Evolutionary conservation across 2,888 invertebrate genomes (phyloP).

Genomic region (Eilema caniola): DNA sequence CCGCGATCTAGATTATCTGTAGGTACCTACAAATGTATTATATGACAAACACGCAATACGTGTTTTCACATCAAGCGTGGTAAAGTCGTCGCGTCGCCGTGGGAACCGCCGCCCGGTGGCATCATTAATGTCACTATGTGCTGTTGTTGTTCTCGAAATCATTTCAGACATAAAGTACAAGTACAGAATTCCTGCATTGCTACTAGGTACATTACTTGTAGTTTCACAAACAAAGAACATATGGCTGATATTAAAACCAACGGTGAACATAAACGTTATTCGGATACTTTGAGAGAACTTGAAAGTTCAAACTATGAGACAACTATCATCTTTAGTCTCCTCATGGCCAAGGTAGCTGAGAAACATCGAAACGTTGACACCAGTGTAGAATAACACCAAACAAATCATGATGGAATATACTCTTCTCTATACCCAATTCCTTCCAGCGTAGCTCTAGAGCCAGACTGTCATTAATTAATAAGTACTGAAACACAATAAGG

Average conservation of each 20-base stretch:
- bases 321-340: no score
- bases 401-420: neutral
- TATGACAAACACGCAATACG: slow-evolving; percentile 32
- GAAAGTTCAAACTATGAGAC: no score
- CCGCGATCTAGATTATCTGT: slow-evolving; percentile 50
- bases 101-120: slow-evolving; percentile 8
- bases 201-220: neutral
- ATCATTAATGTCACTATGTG: slow-evolving; percentile 11
- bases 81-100: neutral
- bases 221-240: neutral
- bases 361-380: neutral
- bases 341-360: neutral
- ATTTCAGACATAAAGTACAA: slow-evolving; percentile 5
- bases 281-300: no score
- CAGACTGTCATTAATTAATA: neutral
- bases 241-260: neutral
- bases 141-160: slow-evolving; percentile 3
- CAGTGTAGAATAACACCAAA: neutral
- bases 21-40: slow-evolving; percentile 11
- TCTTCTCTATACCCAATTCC: neutral
- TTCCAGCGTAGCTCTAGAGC: neutral
- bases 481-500: neutral
- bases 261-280: no score
- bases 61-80: slow-evolving; percentile 18
- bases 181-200: neutral